Evolutionary conservation across 2,888 invertebrate genomes (phyloP).

Genomic region (Eupithecia vulgata): DNA sequence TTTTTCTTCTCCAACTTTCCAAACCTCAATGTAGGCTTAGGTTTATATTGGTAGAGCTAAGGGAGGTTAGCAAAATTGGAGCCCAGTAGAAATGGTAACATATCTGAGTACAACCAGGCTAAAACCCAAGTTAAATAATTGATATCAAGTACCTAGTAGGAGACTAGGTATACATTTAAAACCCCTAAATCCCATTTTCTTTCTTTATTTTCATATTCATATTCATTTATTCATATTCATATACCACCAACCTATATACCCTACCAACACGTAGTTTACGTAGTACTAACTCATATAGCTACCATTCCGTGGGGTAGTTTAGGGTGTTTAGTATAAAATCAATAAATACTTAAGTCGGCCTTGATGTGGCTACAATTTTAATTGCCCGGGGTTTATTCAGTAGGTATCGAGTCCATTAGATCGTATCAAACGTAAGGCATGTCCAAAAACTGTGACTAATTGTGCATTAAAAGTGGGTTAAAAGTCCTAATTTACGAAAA

Average conservation of each 20-base stretch:
- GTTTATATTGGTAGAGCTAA: too few species aligned
- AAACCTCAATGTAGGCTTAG: too few species aligned
- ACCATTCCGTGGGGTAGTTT: slow-evolving; percentile 5
- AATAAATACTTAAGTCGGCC: slow-evolving; percentile 21
- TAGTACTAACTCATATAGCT: not conserved
- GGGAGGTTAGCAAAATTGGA: too few species aligned
- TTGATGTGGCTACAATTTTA: slow-evolving; percentile 13
- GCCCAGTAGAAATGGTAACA: not conserved
- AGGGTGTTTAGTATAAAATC: slow-evolving; percentile 15
- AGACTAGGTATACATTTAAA: not conserved
- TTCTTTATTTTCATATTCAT: not conserved
- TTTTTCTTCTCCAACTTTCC: too few species aligned
- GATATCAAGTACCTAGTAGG: not conserved
- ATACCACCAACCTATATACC: too few species aligned
- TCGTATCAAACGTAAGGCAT: not conserved
- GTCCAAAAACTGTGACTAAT: not conserved
- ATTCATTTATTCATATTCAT: too few species aligned
- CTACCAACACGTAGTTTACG: not conserved
- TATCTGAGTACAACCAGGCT: not conserved
- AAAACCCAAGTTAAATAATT: not conserved
- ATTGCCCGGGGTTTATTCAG: not conserved
- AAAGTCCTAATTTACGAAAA: not conserved
- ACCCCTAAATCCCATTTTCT: not conserved
- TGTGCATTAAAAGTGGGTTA: not conserved
- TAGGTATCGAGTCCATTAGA: not conserved